Percentiles rank a stretch among this genome's conserved stretches.
These are phyloP conservation scores for Porites australiensis DNA, from an alignment of 64 coral and sea anemone genomes.

Conservation along the genomic window DNA sequence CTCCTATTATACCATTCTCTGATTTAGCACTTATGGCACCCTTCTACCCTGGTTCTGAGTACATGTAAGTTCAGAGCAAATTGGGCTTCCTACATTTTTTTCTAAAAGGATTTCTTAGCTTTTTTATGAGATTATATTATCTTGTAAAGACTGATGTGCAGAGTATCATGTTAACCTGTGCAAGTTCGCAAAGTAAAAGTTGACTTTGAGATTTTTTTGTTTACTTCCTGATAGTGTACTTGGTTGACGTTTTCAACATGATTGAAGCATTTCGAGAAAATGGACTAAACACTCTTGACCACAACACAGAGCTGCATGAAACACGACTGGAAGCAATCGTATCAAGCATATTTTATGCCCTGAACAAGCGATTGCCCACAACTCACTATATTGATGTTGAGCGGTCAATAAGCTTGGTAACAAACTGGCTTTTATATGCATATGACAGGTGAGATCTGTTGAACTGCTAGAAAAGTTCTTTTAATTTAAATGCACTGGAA, in stretches of 20 bases:
- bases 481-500: no score
- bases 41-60: no score
- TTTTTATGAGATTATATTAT: no score
- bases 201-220: background rate
- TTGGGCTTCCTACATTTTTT: no score
- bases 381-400: constrained; percentile 95
- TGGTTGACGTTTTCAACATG: constrained; percentile 99
- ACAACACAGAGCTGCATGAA: constrained; percentile 96
- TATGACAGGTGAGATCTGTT: constrained; percentile 77
- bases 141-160: no score
- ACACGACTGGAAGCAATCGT: constrained; percentile 92
- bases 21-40: no score
- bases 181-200: background rate
- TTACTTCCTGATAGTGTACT: constrained; percentile 73
- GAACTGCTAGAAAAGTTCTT: background rate
- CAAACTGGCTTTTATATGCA: constrained; percentile 96
- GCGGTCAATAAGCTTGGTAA: constrained; percentile 91
- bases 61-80: no score
- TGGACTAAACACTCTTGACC: constrained; percentile 93
- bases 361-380: constrained; percentile 92
- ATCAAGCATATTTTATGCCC: constrained; percentile 99
- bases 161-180: no score
- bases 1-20: no score
- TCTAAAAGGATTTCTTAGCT: no score
- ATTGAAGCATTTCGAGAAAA: constrained; percentile 99